These are phyloP conservation scores for Zapornia atra DNA, from an alignment of 2,113 vertebrate genomes.

Conservation along the genomic window DNA sequence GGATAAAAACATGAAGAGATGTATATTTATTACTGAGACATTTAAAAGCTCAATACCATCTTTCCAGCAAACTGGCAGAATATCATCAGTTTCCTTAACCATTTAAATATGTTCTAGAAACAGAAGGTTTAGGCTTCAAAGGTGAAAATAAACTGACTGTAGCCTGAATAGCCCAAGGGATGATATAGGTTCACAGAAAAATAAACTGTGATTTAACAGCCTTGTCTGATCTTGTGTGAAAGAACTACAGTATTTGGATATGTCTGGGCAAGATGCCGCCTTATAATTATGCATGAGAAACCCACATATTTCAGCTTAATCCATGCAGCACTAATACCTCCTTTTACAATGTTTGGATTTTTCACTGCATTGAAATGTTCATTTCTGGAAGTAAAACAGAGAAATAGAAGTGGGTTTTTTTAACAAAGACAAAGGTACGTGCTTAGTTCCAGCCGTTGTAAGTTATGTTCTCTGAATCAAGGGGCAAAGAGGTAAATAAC, in stretches of 20 bases:
- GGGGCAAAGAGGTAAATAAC: neutral
- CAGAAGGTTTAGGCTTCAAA: neutral
- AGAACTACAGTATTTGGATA: neutral
- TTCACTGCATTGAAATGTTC: neutral
- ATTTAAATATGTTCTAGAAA: neutral
- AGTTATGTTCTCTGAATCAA: neutral
- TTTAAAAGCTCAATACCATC: neutral
- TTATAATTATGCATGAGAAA: neutral
- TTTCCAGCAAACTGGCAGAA: neutral
- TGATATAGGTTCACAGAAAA: constrained; percentile 33
- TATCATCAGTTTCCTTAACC: neutral
- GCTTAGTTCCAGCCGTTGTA: neutral
- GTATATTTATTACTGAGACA: neutral
- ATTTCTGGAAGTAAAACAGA: neutral
- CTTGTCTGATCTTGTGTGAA: constrained; percentile 42
- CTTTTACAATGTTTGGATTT: neutral
- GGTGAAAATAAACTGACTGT: constrained; percentile 23
- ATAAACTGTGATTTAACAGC: constrained; percentile 37
- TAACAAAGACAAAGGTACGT: neutral
- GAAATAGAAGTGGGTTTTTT: neutral
- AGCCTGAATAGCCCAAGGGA: neutral
- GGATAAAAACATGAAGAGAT: neutral
- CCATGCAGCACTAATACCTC: neutral
- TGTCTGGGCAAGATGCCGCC: constrained; percentile 6
- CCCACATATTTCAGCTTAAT: neutral